Evolutionary conservation across 2,888 invertebrate species (phyloP).

Genomic region (Formica aserva): DNA sequence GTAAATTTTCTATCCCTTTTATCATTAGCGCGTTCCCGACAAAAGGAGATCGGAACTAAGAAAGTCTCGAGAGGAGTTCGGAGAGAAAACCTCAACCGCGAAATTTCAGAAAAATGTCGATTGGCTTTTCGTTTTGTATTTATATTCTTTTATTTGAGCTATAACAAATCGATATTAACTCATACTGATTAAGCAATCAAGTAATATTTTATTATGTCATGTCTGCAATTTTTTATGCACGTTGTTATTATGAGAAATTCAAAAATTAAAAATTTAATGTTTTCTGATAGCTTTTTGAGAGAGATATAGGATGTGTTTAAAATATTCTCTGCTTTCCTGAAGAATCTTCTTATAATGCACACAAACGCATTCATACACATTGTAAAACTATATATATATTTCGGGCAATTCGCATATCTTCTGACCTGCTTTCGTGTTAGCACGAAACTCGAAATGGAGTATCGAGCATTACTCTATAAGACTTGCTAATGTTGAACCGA

Average conservation of each 20-base stretch:
- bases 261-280: neutral
- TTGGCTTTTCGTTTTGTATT: neutral
- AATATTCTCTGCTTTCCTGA: neutral
- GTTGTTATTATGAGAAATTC: neutral
- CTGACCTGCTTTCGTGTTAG: slow-evolving; percentile 17
- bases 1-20: slow-evolving; percentile 39
- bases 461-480: slow-evolving; percentile 69
- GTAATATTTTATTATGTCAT: neutral
- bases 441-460: slow-evolving; percentile 61
- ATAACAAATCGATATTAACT: neutral
- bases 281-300: neutral
- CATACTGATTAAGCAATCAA: neutral
- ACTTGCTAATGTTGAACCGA: slow-evolving; percentile 69
- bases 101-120: neutral
- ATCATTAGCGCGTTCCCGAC: slow-evolving; percentile 40
- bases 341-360: neutral
- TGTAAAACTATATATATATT: slow-evolving; percentile 4
- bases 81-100: neutral
- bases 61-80: slow-evolving; percentile 8
- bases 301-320: neutral
- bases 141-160: neutral
- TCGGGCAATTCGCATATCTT: slow-evolving; percentile 22
- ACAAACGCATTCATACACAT: neutral
- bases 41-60: slow-evolving; percentile 15
- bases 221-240: neutral